Evolutionary conservation across 2,113 vertebrate genomes (phyloP), one percentile per base, ranked within the genome.

Genomic region (Gymnobelideus leadbeateri): DNA sequence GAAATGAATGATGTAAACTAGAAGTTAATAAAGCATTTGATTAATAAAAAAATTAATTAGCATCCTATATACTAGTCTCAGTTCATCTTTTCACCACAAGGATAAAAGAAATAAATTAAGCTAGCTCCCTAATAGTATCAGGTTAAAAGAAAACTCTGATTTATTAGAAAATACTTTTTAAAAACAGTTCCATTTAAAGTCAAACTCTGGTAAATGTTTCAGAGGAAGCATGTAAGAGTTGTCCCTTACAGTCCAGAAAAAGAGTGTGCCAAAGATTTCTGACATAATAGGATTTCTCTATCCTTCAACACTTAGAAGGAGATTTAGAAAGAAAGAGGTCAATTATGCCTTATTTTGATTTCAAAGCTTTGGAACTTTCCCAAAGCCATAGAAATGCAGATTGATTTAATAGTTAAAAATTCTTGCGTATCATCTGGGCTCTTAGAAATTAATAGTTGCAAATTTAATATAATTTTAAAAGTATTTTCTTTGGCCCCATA

Each of bases 211-310:
- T 95, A 96, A 96, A 37, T 47, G 94, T 92, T 96, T 96, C 93
- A 90, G 92, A 93, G 93, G 90, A 94, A 96, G 94, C 91, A 96
- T 92, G 51, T 96, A 96, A 96, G 90, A 96, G 25, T 96, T 92
- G 94, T 96, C 61, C 90, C 61, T 51, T 19, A 92, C 49, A 93
- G 61, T 95, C 92, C 93, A 94, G 89, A 51, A 89, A 94, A 94
- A 96, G 14, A 49, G 50, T 91, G 91, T 97, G 94, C 94, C 94
- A 95, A 92, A 95, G 55, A 91, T 92, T 91, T 26, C 0, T 93
- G 90, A 92, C 51, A 54, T 90, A 52, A 92, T 43, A 54, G 50
- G 92, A 93, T 61, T 90, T 57, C 94, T 95, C 89, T 43, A 89
- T 96, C 91, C 55, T 57, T 94, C 95, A 96, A 93, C 93, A 94